Evolutionary conservation across 2,113 vertebrate species (phyloP).

Genomic region (Megaptera novaeangliae): DNA sequence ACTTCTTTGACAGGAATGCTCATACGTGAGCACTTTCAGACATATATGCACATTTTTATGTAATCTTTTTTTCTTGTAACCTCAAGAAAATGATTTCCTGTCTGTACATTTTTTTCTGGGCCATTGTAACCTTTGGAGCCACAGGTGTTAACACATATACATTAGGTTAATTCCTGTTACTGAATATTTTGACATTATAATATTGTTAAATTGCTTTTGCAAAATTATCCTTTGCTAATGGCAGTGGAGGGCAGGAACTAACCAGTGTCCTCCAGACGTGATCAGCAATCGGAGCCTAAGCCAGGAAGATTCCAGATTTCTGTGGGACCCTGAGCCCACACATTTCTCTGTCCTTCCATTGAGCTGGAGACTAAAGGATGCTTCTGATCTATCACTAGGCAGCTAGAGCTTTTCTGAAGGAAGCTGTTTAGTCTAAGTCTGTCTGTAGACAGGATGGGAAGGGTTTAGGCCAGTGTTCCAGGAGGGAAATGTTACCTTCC

Average conservation of each 20-base stretch:
- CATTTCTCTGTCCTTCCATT: not conserved
- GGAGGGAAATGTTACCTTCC: not conserved
- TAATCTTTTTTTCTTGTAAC: not conserved
- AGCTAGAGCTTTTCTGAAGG: not conserved
- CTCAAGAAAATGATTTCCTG: not conserved
- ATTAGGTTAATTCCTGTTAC: not conserved
- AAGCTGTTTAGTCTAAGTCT: not conserved
- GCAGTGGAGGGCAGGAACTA: too few species aligned
- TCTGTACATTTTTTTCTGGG: not conserved
- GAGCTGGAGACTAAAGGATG: not conserved
- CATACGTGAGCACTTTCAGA: not conserved
- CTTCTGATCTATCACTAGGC: not conserved
- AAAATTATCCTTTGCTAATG: not conserved
- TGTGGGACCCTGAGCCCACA: not conserved
- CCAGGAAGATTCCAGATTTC: too few species aligned
- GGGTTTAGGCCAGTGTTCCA: not conserved
- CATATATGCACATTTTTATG: fast-evolving
- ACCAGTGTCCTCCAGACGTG: not conserved
- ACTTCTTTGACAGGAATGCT: not conserved
- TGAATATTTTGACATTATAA: not conserved
- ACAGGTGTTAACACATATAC: not conserved
- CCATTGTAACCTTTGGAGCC: not conserved
- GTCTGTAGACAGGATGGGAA: not conserved
- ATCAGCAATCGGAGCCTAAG: not conserved
- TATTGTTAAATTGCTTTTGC: not conserved